Evolutionary conservation across 2,888 invertebrate genomes (phyloP).

Genomic region (Dusona sp.): DNA sequence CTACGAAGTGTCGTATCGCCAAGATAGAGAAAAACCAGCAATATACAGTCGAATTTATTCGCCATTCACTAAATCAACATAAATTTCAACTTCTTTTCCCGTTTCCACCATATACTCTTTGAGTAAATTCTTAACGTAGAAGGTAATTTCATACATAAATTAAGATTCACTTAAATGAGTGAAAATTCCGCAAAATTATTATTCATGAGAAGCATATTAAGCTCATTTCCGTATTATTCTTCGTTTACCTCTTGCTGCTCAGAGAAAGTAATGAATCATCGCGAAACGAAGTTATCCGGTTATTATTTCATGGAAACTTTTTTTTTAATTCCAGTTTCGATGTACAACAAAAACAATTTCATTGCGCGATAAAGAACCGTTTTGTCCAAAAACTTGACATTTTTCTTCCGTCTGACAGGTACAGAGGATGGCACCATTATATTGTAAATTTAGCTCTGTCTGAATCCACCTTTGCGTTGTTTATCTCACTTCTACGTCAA

Average conservation of each 20-base stretch:
- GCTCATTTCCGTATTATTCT: too few species aligned
- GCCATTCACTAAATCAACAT: neutral
- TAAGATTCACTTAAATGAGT: neutral
- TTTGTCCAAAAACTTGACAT: neutral
- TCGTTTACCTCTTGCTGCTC: too few species aligned
- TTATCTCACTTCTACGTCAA: constrained; percentile 26
- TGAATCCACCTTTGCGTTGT: constrained; percentile 19
- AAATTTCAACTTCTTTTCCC: neutral
- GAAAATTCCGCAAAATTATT: neutral
- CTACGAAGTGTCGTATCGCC: neutral
- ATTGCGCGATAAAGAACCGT: neutral
- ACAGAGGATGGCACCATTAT: neutral
- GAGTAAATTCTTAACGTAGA: neutral
- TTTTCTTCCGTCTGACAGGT: constrained; percentile 3
- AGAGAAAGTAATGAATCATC: too few species aligned
- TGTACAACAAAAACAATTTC: too few species aligned
- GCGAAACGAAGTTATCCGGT: too few species aligned
- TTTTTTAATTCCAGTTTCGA: too few species aligned
- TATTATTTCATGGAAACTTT: too few species aligned
- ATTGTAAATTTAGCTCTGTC: constrained; percentile 23
- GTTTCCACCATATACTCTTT: neutral
- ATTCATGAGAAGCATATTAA: neutral
- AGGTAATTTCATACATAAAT: neutral
- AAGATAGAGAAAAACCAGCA: neutral
- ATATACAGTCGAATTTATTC: neutral